Conservation (phyloP, 1,140 invertebrate species). For the Papilio xuthus region DNA sequence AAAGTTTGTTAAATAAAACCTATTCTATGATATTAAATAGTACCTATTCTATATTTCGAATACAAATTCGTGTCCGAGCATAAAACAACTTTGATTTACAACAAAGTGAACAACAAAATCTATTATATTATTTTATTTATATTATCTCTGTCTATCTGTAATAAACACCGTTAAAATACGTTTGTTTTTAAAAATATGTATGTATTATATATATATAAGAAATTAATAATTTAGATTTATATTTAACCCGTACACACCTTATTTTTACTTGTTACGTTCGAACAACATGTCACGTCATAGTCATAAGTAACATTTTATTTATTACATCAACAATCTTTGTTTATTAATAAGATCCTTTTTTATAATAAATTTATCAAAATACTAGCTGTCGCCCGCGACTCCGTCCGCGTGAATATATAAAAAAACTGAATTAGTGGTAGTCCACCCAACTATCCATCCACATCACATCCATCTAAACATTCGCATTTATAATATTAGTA, state of each 20-base stretch:
- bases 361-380: background rate
- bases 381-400: too few species aligned
- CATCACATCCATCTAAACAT: too few species aligned
- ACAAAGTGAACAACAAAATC: background rate
- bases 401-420: too few species aligned
- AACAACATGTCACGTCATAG: too few species aligned
- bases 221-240: background rate
- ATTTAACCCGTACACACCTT: background rate
- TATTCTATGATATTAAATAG: background rate
- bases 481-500: too few species aligned
- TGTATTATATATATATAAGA: background rate
- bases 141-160: background rate
- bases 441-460: too few species aligned
- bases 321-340: too few species aligned
- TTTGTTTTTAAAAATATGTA: too few species aligned
- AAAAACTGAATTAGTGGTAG: too few species aligned
- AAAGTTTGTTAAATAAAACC: background rate
- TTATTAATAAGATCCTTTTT: background rate
- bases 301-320: too few species aligned
- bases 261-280: too few species aligned
- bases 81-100: background rate
- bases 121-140: background rate
- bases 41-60: background rate
- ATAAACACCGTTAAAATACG: background rate
- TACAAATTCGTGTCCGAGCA: background rate